A percentile compares a stretch with the other conserved stretches of the same genome.
These are phyloP conservation scores for Polydrusus cervinus DNA, from an alignment of 2,888 invertebrate genomes.

Conservation along the genomic window DNA sequence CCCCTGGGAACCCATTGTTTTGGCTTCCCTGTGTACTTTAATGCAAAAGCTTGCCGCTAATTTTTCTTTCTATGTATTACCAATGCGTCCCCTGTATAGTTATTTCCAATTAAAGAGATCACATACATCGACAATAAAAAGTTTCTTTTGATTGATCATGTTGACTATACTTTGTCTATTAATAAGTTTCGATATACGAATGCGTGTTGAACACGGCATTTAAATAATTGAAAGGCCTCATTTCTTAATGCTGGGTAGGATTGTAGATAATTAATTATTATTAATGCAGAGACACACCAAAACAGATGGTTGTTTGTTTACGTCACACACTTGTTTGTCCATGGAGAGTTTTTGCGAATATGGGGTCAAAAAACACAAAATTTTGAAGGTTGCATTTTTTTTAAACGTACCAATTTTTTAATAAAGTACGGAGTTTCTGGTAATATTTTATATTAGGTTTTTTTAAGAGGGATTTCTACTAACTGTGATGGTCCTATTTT, in stretches of 20 bases:
- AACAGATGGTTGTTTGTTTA: constrained; percentile 32
- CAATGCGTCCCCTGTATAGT: no score
- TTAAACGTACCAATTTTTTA: no score
- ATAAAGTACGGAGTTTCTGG: no score
- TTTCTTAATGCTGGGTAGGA: constrained; percentile 10
- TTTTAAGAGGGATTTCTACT: no score
- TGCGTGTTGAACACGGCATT: constrained; percentile 5
- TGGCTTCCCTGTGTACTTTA: no score
- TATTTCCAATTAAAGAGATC: no score
- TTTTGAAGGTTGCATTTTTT: no score
- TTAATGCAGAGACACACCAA: constrained; percentile 15
- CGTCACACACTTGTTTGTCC: constrained; percentile 15
- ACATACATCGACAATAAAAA: neutral
- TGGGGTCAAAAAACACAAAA: neutral
- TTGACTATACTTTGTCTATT: neutral
- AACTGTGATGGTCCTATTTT: no score
- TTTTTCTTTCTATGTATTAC: no score
- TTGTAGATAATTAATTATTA: constrained; percentile 17
- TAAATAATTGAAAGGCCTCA: constrained; percentile 14
- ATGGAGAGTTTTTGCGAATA: constrained; percentile 12
- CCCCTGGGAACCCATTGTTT: no score
- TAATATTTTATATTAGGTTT: no score
- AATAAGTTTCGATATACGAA: constrained; percentile 3
- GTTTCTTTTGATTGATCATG: constrained; percentile 11
- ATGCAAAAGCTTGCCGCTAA: no score